Percentiles rank a stretch among this genome's conserved stretches.
phyloP scores from a whole-genome alignment of 2,113 vertebrate genomes.

The western clawed frog (Xenopus tropicalis) region UCB_Xtro_10.0 CM004444.2:133387501-133388000 shows the following conservation, averaged over 20 bases:
- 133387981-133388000: conserved; percentile 33
- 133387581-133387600: too few relatives aligned
- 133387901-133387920: conserved; percentile 27
- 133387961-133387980: conserved; percentile 32
- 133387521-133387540: conserved; percentile 11
- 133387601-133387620: too few relatives aligned
- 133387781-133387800: conserved; percentile 7
- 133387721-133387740: background rate
- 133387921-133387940: conserved; percentile 35
- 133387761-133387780: background rate
- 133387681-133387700: background rate
- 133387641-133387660: background rate
- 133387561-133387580: too few relatives aligned
- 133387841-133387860: conserved; percentile 9
- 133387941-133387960: conserved; percentile 34
- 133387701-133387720: conserved; percentile 1
- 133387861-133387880: conserved; percentile 9
- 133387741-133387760: background rate
- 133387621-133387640: background rate
- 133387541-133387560: conserved; percentile 6
- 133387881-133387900: conserved; percentile 36
- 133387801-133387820: conserved; percentile 16
- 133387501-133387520: conserved; percentile 3
- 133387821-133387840: conserved; percentile 7
- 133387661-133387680: background rate